Evolutionary conservation across 2,797 vertebrate genomes (phyloP).

Genomic region (Esox lucius): DNA sequence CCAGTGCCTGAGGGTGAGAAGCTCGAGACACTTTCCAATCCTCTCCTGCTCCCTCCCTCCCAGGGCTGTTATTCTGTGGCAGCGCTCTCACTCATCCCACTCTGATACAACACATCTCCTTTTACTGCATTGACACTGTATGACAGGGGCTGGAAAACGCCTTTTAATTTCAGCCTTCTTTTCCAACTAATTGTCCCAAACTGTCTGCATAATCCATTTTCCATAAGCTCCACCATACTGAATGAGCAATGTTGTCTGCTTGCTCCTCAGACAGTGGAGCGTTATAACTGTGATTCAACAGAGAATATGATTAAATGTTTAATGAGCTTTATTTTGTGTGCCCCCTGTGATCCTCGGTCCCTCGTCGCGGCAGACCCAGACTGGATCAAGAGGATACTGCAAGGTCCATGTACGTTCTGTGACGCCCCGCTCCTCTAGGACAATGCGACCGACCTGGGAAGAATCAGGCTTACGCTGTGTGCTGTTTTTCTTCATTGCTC

Average conservation of each 20-base stretch:
- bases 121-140: neutral
- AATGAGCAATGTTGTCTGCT: neutral
- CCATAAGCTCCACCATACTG: neutral
- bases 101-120: constrained; percentile 34
- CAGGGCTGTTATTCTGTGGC: constrained; percentile 47
- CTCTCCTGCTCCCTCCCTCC: constrained; percentile 43
- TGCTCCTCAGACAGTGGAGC: neutral
- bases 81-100: constrained; percentile 25
- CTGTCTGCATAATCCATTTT: neutral
- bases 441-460: constrained; percentile 25
- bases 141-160: neutral
- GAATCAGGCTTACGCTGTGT: constrained; percentile 10
- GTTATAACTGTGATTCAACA: neutral
- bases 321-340: neutral
- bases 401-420: constrained; percentile 89
- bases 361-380: constrained; percentile 81
- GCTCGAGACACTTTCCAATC: constrained; percentile 46
- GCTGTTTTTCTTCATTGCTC: constrained; percentile 21
- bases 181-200: neutral
- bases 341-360: neutral
- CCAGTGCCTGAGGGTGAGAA: constrained; percentile 88
- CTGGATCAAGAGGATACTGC: constrained; percentile 92
- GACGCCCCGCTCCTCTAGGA: constrained; percentile 86
- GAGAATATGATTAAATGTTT: neutral
- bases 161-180: neutral